Evolutionary conservation across 2,797 vertebrate genomes (phyloP), one percentile per base, ranked within the genome.

Genomic region (Pteronotus mesoamericanus): DNA sequence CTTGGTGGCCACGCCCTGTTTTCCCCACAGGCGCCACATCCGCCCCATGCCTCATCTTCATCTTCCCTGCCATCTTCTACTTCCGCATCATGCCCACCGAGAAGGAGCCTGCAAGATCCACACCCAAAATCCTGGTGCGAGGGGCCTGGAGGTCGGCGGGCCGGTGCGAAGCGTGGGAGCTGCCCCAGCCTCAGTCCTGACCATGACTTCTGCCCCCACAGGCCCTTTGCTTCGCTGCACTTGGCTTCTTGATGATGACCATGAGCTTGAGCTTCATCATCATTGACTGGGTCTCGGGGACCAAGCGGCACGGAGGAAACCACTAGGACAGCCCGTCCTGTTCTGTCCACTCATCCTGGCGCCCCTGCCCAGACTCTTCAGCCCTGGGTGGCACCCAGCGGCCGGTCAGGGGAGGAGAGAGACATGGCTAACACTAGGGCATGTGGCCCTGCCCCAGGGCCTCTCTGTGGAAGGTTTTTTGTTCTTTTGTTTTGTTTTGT

Each of bases 181-280:
- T 9, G 16, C 51, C 6, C 57, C 24, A 6, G 39, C 32, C 61
- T 24, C 26, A 14, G 46, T 1, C 32, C 53, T 95, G 75, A 94
- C 55, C 18, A 78, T 89, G 39, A 15, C 66, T 37, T 89, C 80
- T 53, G 74, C 59, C 8, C 26, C 87, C 59, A 16, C 97, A 99
- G 99, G 99, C 99, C 82, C 98, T 98, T 48, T 99, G 99, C 97
- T 99, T 99, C 5, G 99, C 99, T 80, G 98, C 98, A 77, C 97
- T 99, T 12, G 99, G 99, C 0, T 96, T 99, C 96, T 98, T 99
- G 97, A 99, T 99, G 98, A 99, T 99, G 99, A 98, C 99, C 89
- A 99, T 99, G 99, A 99, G 99, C 95, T 98, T 99, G 98, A 99
- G 99, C 98, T 99, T 99, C 98, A 99, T 99, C 96, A 98, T 99